Evolutionary conservation across 2,888 invertebrate species (phyloP).

Genomic region (Rutpela maculata): DNA sequence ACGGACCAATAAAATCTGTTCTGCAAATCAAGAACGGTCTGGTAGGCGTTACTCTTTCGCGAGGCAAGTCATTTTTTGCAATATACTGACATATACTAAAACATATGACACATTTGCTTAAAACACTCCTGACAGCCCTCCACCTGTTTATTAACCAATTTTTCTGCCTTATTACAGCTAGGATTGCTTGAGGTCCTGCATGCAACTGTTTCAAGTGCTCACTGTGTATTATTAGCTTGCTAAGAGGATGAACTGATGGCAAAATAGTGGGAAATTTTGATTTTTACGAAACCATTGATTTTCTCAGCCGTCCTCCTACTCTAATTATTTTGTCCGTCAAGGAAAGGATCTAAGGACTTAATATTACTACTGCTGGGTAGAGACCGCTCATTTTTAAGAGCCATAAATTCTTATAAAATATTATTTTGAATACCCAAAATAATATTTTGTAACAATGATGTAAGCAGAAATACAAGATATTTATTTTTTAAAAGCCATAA

Average conservation of each 20-base stretch:
- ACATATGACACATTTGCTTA: conserved; percentile 41
- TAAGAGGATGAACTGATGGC: conserved; percentile 39
- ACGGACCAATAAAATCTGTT: conserved; percentile 48
- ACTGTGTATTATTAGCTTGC: conserved; percentile 35
- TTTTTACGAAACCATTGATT: neutral
- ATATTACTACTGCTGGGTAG: neutral
- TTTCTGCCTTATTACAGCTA: conserved; percentile 30
- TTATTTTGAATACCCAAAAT: too few relatives aligned
- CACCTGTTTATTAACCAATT: conserved; percentile 44
- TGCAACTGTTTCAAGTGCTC: conserved; percentile 45
- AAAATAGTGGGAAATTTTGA: conserved; percentile 22
- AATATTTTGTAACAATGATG: too few relatives aligned
- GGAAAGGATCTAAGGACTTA: neutral
- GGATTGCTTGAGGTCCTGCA: conserved; percentile 43
- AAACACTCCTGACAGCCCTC: conserved; percentile 14
- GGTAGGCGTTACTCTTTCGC: conserved; percentile 33
- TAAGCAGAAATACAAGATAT: too few relatives aligned
- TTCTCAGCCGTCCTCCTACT: conserved; percentile 8
- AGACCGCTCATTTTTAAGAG: neutral
- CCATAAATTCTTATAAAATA: too few relatives aligned
- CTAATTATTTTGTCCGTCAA: neutral
- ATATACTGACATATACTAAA: conserved; percentile 32
- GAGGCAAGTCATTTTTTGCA: conserved; percentile 48
- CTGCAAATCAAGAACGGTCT: conserved; percentile 45
- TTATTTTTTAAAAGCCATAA: too few relatives aligned